Evolutionary conservation across 2,113 vertebrate species (phyloP).

Genomic region (Loxodonta africana): DNA sequence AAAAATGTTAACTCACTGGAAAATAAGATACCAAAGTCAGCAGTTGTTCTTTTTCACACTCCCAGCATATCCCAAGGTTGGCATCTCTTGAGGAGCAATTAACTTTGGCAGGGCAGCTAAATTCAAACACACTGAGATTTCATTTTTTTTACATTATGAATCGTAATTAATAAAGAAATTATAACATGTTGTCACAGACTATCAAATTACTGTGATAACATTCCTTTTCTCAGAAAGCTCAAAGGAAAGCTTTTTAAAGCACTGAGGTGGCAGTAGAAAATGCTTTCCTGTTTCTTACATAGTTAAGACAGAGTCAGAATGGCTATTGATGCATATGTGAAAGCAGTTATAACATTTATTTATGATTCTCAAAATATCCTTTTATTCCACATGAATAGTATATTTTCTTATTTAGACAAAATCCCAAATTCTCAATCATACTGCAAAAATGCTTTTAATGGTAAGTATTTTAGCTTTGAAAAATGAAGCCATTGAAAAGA

Average conservation of each 20-base stretch:
- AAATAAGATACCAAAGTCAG: conserved; percentile 85
- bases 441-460: background rate
- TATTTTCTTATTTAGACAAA: conserved; percentile 41
- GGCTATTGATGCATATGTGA: background rate
- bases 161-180: conserved; percentile 87
- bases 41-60: conserved; percentile 85
- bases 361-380: background rate
- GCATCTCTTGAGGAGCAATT: conserved; percentile 86
- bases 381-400: background rate
- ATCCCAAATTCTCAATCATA: background rate
- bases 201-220: conserved; percentile 83
- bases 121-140: conserved; percentile 81
- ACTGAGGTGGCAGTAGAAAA: conserved; percentile 58
- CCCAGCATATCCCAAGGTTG: conserved; percentile 72
- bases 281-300: background rate
- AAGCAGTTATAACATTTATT: background rate
- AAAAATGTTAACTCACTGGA: conserved; percentile 85
- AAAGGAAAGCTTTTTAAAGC: conserved; percentile 75
- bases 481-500: background rate
- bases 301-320: conserved; percentile 50
- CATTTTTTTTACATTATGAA: conserved; percentile 82
- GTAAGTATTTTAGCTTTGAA: background rate
- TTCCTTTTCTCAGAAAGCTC: conserved; percentile 77
- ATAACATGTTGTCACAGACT: conserved; percentile 80
- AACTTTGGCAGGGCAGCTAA: conserved; percentile 83